Evolutionary conservation across 92 coral and sea anemone genomes (phyloP).

Genomic region (Phenganax stokvisi): DNA sequence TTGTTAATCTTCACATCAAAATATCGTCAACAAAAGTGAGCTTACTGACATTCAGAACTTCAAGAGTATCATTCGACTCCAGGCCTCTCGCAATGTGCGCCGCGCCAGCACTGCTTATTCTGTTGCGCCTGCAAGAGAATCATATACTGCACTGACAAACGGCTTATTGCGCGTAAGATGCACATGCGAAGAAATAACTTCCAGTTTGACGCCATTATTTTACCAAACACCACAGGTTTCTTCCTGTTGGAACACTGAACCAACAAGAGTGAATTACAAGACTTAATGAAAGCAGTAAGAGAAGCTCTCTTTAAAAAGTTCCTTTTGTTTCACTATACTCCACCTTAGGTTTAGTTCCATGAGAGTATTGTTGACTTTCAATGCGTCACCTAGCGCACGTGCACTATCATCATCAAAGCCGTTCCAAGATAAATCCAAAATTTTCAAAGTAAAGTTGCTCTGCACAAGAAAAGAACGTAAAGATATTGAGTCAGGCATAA

Average conservation of each 20-base stretch:
- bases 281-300: too few relatives aligned
- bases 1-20: too few relatives aligned
- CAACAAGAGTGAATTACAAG: too few relatives aligned
- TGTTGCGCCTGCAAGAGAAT: slow-evolving; percentile 61
- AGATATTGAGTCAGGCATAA: not conserved
- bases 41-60: slow-evolving; percentile 69
- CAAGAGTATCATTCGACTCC: slow-evolving; percentile 87
- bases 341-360: slow-evolving; percentile 80
- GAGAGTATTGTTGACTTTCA: slow-evolving; percentile 83
- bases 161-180: too few relatives aligned
- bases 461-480: slow-evolving; percentile 20
- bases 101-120: slow-evolving; percentile 82
- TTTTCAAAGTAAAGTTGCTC: slow-evolving; percentile 83
- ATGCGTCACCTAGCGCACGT: slow-evolving; percentile 71
- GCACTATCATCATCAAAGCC: slow-evolving; percentile 95
- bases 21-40: not conserved
- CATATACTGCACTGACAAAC: not conserved
- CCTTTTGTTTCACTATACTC: not conserved
- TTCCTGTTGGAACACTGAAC: too few relatives aligned
- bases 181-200: too few relatives aligned
- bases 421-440: slow-evolving; percentile 76
- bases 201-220: too few relatives aligned
- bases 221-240: too few relatives aligned
- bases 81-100: slow-evolving; percentile 76
- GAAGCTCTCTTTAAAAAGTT: too few relatives aligned